Conservation (phyloP, 2,888 invertebrate species). For the Scaptodrosophila latifasciaeformis region DNA sequence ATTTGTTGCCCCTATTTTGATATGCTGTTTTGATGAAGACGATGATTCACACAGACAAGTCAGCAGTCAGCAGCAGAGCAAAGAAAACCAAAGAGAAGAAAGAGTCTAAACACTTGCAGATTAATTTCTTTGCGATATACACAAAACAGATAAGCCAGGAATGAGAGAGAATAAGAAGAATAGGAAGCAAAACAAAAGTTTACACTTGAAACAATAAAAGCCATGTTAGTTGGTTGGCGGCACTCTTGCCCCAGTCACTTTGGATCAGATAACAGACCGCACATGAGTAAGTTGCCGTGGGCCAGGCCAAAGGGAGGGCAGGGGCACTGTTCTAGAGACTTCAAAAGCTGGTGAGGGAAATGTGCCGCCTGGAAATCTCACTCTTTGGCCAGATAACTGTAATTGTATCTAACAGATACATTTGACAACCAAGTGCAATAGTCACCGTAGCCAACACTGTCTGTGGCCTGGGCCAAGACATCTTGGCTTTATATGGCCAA, state of each 20-base stretch:
- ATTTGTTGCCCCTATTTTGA: background rate
- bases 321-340: too few relatives aligned
- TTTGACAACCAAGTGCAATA: conserved; percentile 42
- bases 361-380: conserved; percentile 37
- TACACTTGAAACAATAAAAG: conserved; percentile 52
- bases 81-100: background rate
- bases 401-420: conserved; percentile 64
- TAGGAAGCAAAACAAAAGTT: conserved; percentile 12
- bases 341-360: conserved; percentile 42
- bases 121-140: too few relatives aligned
- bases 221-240: background rate
- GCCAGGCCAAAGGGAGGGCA: too few relatives aligned
- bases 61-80: background rate
- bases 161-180: conserved; percentile 16
- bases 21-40: background rate
- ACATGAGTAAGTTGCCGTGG: conserved; percentile 16
- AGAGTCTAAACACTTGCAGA: conserved; percentile 2
- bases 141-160: conserved; percentile 45
- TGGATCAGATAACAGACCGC: conserved; percentile 1
- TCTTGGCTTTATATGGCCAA: conserved; percentile 4
- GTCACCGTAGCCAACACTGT: background rate
- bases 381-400: conserved; percentile 47
- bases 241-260: background rate
- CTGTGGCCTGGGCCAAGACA: background rate
- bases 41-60: conserved; percentile 47